phyloP scores from a whole-genome alignment of 2,113 vertebrate genomes.

The Corythornis madagascariensis region DNA sequence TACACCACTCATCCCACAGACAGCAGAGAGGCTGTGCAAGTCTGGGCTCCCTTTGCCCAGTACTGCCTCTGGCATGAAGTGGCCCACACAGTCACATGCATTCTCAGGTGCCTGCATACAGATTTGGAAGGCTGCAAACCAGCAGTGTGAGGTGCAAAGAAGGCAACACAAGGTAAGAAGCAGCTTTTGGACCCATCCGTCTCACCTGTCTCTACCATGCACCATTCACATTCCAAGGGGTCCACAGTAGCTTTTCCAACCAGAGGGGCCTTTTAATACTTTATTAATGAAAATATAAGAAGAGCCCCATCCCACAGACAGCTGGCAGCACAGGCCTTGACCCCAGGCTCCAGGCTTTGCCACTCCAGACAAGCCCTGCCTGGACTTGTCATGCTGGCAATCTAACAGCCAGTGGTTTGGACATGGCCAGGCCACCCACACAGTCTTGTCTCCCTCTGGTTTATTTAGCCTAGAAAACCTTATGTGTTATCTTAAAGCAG shows the following conservation, averaged over 20 bases:
- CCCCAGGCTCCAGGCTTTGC: not conserved
- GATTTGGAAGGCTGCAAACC: not conserved
- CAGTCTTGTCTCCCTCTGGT: not conserved
- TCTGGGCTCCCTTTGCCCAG: not conserved
- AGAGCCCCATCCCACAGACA: not conserved
- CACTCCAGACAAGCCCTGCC: not conserved
- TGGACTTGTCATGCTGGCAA: not conserved
- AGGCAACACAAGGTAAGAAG: not conserved
- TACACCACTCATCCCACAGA: not conserved
- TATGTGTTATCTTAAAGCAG: not conserved
- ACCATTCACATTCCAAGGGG: rapidly evolving
- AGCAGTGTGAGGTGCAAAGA: not conserved
- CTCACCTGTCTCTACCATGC: not conserved
- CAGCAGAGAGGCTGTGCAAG: not conserved
- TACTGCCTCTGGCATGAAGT: not conserved
- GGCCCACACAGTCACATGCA: not conserved
- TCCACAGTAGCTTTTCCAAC: not conserved
- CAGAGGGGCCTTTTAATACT: not conserved
- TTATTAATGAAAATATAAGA: not conserved
- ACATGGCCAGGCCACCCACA: not conserved
- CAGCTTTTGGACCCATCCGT: not conserved
- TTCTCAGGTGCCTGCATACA: not conserved
- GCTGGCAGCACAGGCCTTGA: not conserved
- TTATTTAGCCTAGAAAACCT: not conserved
- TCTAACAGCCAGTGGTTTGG: not conserved